These are phyloP conservation scores for Abrostola tripartita DNA, from an alignment of 2,888 invertebrate species.

Conservation along the genomic window DNA sequence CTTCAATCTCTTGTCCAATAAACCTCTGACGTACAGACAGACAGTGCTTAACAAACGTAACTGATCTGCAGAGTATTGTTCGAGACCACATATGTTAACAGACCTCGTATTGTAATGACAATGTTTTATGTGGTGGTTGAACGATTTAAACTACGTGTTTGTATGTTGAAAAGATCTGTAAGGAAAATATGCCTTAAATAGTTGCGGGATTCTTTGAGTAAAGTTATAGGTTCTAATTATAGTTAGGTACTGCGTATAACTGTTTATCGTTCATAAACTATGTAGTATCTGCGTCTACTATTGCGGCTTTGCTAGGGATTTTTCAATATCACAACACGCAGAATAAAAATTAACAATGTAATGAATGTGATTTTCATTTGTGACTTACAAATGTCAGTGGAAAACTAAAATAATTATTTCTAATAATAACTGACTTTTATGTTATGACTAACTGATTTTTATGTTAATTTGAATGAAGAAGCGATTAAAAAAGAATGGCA, in stretches of 20 bases:
- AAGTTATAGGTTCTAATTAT: background rate
- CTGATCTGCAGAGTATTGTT: slow-evolving; percentile 80
- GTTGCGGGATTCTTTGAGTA: background rate
- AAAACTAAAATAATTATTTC: no score
- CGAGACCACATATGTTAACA: slow-evolving; percentile 66
- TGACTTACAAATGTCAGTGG: no score
- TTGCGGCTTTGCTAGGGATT: no score
- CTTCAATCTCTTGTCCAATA: slow-evolving; percentile 81
- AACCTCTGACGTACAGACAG: slow-evolving; percentile 78
- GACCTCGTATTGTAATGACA: slow-evolving; percentile 56
- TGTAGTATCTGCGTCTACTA: background rate
- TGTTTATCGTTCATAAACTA: background rate
- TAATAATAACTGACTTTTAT: no score
- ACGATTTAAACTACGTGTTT: slow-evolving; percentile 41
- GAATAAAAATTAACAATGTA: no score
- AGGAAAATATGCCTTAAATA: slow-evolving; percentile 14
- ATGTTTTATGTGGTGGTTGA: slow-evolving; percentile 57
- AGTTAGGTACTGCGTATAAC: background rate
- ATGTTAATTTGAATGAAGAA: no score
- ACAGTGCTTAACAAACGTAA: slow-evolving; percentile 79
- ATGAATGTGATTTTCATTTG: no score
- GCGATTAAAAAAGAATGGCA: background rate
- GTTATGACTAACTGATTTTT: no score
- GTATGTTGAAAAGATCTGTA: slow-evolving; percentile 22
- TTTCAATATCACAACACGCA: no score